phyloP scores from a whole-genome alignment of 2,797 vertebrate species.

The Anguilla anguilla region DNA sequence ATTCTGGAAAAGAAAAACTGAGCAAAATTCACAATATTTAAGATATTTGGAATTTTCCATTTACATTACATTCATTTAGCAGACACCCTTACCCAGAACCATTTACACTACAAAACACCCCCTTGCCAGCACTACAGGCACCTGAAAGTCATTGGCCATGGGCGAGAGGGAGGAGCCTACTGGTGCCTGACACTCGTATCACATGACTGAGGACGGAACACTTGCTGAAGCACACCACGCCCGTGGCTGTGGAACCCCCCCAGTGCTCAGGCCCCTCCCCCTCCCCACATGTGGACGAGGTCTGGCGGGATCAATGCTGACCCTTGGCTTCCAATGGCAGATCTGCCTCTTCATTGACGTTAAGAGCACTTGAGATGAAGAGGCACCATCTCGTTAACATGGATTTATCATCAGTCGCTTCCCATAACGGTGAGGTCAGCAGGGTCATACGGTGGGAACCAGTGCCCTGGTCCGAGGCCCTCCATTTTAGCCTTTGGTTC shows the following conservation, averaged over 20 bases:
- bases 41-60: too few species aligned
- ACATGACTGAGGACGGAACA: neutral
- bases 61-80: too few species aligned
- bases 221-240: too few species aligned
- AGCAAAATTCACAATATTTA: neutral
- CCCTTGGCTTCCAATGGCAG: conserved; percentile 41
- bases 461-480: neutral
- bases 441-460: neutral
- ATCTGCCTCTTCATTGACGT: conserved; percentile 47
- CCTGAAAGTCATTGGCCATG: neutral
- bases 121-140: neutral
- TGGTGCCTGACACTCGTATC: neutral
- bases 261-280: neutral
- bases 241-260: neutral
- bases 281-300: neutral
- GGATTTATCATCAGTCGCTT: conserved; percentile 45
- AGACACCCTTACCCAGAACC: neutral
- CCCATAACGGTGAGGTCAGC: neutral
- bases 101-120: neutral
- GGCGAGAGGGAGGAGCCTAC: conserved; percentile 2
- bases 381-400: conserved; percentile 52
- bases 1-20: neutral
- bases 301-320: conserved; percentile 47
- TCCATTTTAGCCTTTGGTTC: neutral
- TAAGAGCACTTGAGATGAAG: conserved; percentile 50